Base-by-base conservation (phyloP, 2,888 invertebrate species). In the Oscheius onirici region DNA sequence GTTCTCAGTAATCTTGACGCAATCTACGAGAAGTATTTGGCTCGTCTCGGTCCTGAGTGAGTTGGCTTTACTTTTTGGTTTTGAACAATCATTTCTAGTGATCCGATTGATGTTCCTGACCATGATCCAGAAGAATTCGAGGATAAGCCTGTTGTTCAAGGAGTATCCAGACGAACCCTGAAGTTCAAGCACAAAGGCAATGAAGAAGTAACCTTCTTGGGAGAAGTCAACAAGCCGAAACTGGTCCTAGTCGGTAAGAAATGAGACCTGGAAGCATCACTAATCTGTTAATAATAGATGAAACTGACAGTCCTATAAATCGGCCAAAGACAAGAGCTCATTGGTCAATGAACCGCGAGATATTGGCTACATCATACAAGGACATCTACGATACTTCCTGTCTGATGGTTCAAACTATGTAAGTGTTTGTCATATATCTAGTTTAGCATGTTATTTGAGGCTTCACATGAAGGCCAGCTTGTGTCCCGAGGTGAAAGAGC, bases 361-460 rank as follows among this genome's bases (percentile, higher is more conserved):
- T 66, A 41, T 20, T 66, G 41, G 66, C 66, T n/a, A 66, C 52
- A 3, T 26, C 66, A 13, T 54, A 22, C 41, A 66, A 66, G 22
- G 17, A n/a, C 20, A 22, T 52, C 28, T 28, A 66, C n/a, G 52
- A 51, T 15, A 51, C 51, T 8, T 11, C 40, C 3, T 20, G 22
- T 8, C 34, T 66, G 40, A 66, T 52, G 52, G n/a, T 52, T 11
- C 34, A 66, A n/a, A 41, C 52, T 3, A 40, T 49, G 66, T 54
- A 40, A 20, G 66, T 28, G 15, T 65, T 51, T 15, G 17, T 60
- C 5, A 6, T 28, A 10, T 6, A 6, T 26, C 28, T 13, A n/a
- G n/a, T 11, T 34, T 55, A 15, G 22, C 22, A 28, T 13, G 28
- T 51, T 2, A 11, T 26, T 55, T 55, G n/a, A 55, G 55, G 34